phyloP scores from a whole-genome alignment of 2,888 invertebrate genomes.

The Metallyticus violacea region DNA sequence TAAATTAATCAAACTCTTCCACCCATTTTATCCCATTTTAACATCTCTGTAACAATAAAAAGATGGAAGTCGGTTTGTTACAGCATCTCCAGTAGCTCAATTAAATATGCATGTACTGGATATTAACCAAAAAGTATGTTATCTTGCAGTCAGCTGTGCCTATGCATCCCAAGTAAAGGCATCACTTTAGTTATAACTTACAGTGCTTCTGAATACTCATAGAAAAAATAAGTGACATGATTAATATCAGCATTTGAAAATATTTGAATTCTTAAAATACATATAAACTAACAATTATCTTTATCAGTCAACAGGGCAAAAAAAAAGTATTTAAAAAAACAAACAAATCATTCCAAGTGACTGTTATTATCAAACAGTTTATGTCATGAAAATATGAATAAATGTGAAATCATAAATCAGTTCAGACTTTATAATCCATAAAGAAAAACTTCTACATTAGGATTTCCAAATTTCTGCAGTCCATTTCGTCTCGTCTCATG shows the following conservation, averaged over 20 bases:
- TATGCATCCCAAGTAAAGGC: too few relatives aligned
- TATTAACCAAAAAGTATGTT: too few relatives aligned
- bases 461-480: conserved; percentile 8
- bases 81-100: not conserved
- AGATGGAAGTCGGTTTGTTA: too few relatives aligned
- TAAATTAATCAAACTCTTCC: not conserved
- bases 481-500: not conserved
- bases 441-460: conserved; percentile 26
- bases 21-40: not conserved
- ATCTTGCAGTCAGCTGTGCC: too few relatives aligned
- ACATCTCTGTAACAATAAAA: not conserved
- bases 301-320: not conserved
- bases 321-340: not conserved
- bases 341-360: too few relatives aligned
- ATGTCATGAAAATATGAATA: not conserved
- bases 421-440: conserved; percentile 23
- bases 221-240: not conserved
- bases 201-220: not conserved
- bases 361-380: too few relatives aligned
- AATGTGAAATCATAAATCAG: not conserved
- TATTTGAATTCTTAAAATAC: not conserved
- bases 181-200: too few relatives aligned
- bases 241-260: too few relatives aligned
- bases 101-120: too few relatives aligned
- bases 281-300: not conserved